Evolutionary conservation across 2,888 invertebrate genomes (phyloP), one percentile per base, ranked within the genome.

Genomic region (Hypomecis atomaria): DNA sequence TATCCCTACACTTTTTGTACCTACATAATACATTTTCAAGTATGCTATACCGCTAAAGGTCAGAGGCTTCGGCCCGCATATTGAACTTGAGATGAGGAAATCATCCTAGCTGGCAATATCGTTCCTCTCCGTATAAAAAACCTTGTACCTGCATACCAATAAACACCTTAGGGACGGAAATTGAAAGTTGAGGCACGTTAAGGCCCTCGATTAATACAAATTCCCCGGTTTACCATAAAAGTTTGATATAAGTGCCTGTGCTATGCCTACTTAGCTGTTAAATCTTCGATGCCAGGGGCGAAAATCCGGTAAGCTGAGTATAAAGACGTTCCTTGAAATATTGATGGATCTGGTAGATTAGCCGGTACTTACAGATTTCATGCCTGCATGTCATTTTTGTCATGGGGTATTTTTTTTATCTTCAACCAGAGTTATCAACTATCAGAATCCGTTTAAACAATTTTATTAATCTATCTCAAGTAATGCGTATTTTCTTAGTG

Each of bases 221-320:
- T 62, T 63, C 48, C 47, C 11, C 54, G 55, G 47, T 55, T 59
- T 62, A 62, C 40, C 42, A 54, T 63, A 63, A 59, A 58, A 63
- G 38, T 58, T 9, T 40, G 38, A 36, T 13, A 13, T 50, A 65
- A 60, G 54, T 43, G 44, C 33, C 57, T 64, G 52, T 55, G 48
- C 44, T 44, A 62, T 59, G 42, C 54, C 52, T 48, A 60, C 62
- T 56, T 66, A 62, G 55, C 53, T 59, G 62, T 63, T 59, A 65
- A 65, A 68, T 64, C 65, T 63, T 69, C 62, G 62, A 66, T 55
- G 57, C 54, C 59, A 33, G 59, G 59, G 37, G 44, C 65, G 66
- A 60, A 67, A 67, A 71, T 63, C 68, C 68, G 49, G 36, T 67
- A 66, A 71, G 67, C 66, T 53, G 48, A 43, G 33, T 56, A 59